Conservation (phyloP, 2,888 invertebrate species). For the Amaurobius ferox region DNA sequence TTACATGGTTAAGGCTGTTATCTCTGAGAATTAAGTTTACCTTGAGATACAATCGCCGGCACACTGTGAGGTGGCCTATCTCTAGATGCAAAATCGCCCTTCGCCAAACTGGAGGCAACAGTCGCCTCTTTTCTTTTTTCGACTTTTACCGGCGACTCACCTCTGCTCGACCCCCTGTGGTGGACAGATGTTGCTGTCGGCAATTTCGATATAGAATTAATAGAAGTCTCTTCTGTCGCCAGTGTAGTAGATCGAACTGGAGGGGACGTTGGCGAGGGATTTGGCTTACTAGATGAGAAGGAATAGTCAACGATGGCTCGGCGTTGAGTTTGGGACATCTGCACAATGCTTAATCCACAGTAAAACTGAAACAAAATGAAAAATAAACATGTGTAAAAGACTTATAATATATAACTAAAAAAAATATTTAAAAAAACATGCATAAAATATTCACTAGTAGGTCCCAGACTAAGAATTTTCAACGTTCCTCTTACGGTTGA, state of each 20-base stretch:
- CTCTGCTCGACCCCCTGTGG: constrained; percentile 10
- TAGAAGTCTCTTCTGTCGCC: neutral
- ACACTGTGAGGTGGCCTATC: too few species aligned
- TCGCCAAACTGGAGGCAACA: neutral
- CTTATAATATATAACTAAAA: too few species aligned
- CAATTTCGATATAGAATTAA: constrained; percentile 41
- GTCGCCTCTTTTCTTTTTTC: neutral
- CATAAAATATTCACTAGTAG: too few species aligned
- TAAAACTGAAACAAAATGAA: constrained; percentile 39
- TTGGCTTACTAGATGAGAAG: neutral
- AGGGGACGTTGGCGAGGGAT: neutral
- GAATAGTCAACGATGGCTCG: constrained; percentile 35
- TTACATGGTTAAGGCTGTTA: too few species aligned
- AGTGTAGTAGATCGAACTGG: neutral
- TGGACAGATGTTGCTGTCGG: neutral
- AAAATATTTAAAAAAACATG: too few species aligned
- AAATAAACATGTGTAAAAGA: too few species aligned
- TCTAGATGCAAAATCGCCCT: constrained; percentile 28
- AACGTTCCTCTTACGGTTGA: too few species aligned
- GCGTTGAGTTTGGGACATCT: constrained; percentile 40
- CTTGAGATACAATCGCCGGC: too few species aligned
- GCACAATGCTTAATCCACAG: constrained; percentile 34
- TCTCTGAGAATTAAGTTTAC: too few species aligned
- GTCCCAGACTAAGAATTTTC: too few species aligned
- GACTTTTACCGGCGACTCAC: constrained; percentile 24